These are phyloP conservation scores for Apolygus lucorum DNA, from an alignment of 1,140 invertebrate genomes.

Conservation along the genomic window DNA sequence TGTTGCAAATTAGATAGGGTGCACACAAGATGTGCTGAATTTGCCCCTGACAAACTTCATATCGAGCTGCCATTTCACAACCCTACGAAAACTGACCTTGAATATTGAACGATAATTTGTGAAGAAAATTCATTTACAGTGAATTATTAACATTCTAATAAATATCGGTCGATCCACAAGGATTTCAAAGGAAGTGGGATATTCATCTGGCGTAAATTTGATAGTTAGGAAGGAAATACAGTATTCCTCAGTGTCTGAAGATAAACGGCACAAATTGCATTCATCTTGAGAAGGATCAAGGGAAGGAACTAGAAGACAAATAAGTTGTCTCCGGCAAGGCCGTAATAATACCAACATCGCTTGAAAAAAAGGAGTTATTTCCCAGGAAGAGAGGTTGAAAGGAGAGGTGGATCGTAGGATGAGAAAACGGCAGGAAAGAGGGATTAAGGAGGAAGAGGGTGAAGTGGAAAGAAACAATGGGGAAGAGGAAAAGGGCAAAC, in stretches of 20 bases:
- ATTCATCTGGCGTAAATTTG: neutral
- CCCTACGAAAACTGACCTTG: too few species aligned
- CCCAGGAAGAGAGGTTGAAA: neutral
- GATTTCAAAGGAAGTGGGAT: neutral
- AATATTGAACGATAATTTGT: neutral
- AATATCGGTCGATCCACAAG: neutral
- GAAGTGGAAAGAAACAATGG: neutral
- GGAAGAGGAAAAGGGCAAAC: neutral
- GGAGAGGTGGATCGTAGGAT: neutral
- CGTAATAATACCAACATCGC: neutral
- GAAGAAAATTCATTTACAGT: neutral
- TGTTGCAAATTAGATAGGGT: too few species aligned
- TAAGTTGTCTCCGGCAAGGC: neutral
- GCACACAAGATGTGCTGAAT: too few species aligned
- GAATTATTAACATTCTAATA: neutral
- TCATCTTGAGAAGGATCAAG: neutral
- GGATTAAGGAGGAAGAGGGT: neutral
- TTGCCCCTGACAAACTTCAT: too few species aligned
- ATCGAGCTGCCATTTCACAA: too few species aligned
- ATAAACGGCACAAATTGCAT: too few species aligned
- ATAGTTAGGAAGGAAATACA: neutral
- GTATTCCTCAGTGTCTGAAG: too few species aligned
- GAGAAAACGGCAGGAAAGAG: neutral
- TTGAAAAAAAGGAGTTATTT: neutral
- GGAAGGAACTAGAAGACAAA: neutral